Base-by-base conservation (phyloP, 1,140 invertebrate species). In the Bombus waltoni region DNA sequence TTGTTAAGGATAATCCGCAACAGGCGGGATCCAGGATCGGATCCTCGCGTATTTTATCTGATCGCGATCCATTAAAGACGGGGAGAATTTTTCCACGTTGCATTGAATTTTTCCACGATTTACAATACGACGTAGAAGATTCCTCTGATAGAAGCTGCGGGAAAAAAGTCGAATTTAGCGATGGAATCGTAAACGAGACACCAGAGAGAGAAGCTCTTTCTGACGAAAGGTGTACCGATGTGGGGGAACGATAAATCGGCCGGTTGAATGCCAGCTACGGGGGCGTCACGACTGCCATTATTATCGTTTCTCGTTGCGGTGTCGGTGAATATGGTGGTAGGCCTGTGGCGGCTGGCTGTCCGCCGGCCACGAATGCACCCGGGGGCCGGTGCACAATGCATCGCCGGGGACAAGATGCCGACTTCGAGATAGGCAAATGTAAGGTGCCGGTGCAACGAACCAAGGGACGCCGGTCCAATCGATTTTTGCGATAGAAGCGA, bases 351-450 rank as follows among this genome's bases (percentile, higher is more conserved):
- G 59, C 75, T 44, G 81, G 81, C 35, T 76, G 81, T 82, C 81
- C 81, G 53, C 53, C 73, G 81, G 59, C 81, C 83, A 79, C 76
- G 47, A 79, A 84, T 84, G 83, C 76, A 72, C 68, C 66, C 76
- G 76, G 75, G 66, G 53, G 35, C 81, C 83, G 71, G 83, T 83
- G 85, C 62, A 82, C 75, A 88, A 89, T 83, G 83, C 84, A 68
- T 80, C 76, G 72, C 35, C 83, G 70, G 62, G 88, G 85, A 81
- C 84, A 70, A 77, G 82, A 84, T 85, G 81, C 66, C 77, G 84
- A 85, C 84, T 75, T 85, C 70, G 28, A 85, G 84, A 85, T 85
- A 85, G 84, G 84, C 84, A 85, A 85, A 85, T 85, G 78, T 68
- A 85, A 85, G 83, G 83, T 85, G 83, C 76, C 77, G 83, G 76